Evolutionary conservation across 2,113 vertebrate genomes (phyloP).

Genomic region (Apaloderma vittatum): DNA sequence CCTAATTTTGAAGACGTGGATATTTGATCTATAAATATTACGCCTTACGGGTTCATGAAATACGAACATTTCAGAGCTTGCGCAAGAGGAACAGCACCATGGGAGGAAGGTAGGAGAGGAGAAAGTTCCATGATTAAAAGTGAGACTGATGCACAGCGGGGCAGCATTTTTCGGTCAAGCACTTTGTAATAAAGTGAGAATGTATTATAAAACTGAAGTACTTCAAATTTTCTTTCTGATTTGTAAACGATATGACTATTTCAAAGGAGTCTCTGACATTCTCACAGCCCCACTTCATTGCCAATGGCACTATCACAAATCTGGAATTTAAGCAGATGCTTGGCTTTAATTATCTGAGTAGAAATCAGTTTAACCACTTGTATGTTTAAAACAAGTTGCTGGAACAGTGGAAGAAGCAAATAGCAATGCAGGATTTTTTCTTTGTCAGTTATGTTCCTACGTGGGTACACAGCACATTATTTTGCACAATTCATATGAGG

Average conservation of each 20-base stretch:
- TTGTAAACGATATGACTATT: neutral
- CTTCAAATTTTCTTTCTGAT: neutral
- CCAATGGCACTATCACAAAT: neutral
- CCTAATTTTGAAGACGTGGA: neutral
- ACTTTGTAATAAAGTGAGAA: neutral
- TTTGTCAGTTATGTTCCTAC: neutral
- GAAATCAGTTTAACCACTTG: neutral
- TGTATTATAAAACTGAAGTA: neutral
- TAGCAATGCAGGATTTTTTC: neutral
- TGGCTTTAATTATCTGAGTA: neutral
- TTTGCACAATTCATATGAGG: neutral
- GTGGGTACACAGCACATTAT: neutral
- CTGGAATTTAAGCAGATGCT: neutral
- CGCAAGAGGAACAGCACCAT: neutral
- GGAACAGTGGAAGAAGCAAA: neutral
- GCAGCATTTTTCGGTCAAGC: neutral
- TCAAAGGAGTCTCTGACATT: neutral
- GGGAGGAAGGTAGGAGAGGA: neutral
- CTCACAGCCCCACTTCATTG: neutral
- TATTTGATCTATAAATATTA: constrained; percentile 2
- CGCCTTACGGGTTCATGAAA: neutral
- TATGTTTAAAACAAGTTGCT: neutral
- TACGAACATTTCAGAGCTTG: neutral
- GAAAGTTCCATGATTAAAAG: neutral
- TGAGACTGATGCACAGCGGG: neutral